Conservation (phyloP, 2,113 vertebrate genomes). For the Anas platyrhynchos region DNA sequence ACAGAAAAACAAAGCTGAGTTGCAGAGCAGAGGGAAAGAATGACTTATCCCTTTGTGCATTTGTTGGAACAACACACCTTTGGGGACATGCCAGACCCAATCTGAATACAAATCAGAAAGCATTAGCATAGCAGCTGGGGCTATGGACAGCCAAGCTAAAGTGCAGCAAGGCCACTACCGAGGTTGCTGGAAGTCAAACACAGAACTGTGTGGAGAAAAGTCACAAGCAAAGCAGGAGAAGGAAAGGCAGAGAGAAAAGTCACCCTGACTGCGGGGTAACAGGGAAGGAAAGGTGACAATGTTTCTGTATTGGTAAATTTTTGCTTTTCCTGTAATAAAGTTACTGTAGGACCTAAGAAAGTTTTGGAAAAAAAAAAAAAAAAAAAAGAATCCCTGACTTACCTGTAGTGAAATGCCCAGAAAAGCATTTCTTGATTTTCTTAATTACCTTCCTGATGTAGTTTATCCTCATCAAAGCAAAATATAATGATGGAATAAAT, state of each 20-base stretch:
- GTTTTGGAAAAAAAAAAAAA: neutral
- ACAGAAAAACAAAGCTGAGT: neutral
- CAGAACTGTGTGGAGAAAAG: neutral
- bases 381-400: neutral
- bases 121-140: neutral
- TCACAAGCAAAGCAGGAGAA: neutral
- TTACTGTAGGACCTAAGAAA: neutral
- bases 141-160: neutral
- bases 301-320: neutral
- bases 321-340: neutral
- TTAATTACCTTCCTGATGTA: neutral
- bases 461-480: neutral
- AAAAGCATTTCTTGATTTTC: neutral
- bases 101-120: slow-evolving; percentile 10
- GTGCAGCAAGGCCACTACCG: neutral
- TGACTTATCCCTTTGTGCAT: neutral
- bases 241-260: neutral
- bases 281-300: neutral
- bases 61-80: neutral
- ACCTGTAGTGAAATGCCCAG: neutral
- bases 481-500: neutral
- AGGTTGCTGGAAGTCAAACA: neutral
- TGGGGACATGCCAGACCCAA: neutral
- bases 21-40: neutral
- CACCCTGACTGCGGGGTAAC: neutral